Conservation (phyloP, 2,888 invertebrate species). For the Lottia scabra region DNA sequence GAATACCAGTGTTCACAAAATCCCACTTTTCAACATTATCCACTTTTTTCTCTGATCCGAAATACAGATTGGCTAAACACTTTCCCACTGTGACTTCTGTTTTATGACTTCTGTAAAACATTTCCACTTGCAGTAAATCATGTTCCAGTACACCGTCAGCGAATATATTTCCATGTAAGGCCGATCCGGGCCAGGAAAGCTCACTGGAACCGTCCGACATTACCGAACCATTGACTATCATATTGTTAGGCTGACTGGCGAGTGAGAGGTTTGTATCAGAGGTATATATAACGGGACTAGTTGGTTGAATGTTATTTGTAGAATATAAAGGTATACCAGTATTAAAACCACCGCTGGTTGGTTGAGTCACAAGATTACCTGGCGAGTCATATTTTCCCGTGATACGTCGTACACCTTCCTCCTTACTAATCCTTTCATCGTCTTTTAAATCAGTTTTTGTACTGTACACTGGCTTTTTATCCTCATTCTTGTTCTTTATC, state of each 20-base stretch:
- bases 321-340: conserved; percentile 9
- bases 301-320: background rate
- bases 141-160: conserved; percentile 57
- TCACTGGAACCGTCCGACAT: conserved; percentile 41
- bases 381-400: conserved; percentile 64
- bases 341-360: background rate
- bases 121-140: conserved; percentile 64
- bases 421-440: conserved; percentile 2
- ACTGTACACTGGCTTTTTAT: background rate
- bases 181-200: conserved; percentile 36
- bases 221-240: conserved; percentile 16
- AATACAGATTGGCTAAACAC: conserved; percentile 76
- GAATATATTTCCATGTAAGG: conserved; percentile 28
- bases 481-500: background rate
- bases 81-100: conserved; percentile 83
- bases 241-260: background rate
- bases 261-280: background rate
- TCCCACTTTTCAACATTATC: conserved; percentile 73
- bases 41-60: conserved; percentile 53
- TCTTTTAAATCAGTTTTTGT: background rate
- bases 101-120: conserved; percentile 77
- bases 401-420: conserved; percentile 52
- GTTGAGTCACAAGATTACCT: conserved; percentile 39
- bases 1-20: conserved; percentile 82
- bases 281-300: background rate